These are phyloP conservation scores for Aldrovandia affinis DNA, from an alignment of 2,797 vertebrate genomes.

Conservation along the genomic window DNA sequence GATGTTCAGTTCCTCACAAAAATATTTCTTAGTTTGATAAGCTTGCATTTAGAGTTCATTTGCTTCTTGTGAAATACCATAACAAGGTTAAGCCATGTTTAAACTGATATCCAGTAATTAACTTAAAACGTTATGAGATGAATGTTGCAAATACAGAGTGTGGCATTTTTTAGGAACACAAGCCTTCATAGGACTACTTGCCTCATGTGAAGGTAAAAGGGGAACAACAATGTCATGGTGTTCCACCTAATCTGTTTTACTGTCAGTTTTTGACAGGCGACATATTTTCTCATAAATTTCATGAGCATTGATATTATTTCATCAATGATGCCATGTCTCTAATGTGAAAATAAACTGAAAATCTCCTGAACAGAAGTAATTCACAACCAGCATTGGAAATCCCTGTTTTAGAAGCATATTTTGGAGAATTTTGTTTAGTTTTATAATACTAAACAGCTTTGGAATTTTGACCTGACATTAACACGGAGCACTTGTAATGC, in stretches of 20 bases:
- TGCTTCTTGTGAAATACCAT: not conserved
- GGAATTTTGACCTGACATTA: no score
- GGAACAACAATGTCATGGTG: not conserved
- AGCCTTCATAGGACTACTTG: not conserved
- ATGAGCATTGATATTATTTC: not conserved
- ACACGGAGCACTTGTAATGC: not conserved
- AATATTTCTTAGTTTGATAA: conserved; percentile 20
- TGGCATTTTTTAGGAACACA: not conserved
- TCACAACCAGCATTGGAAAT: not conserved
- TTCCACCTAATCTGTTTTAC: not conserved
- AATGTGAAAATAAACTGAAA: not conserved
- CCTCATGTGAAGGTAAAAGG: not conserved
- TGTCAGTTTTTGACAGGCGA: not conserved
- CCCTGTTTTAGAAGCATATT: no score
- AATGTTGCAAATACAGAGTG: not conserved
- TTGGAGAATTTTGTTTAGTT: no score
- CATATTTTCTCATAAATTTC: no score
- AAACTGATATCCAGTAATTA: not conserved
- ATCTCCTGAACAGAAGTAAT: not conserved
- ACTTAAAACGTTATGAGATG: not conserved
- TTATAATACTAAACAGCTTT: no score
- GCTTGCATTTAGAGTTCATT: conserved; percentile 15
- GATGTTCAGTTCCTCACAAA: conserved; percentile 3
- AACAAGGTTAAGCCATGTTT: not conserved
- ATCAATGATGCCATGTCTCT: not conserved